A percentile compares a stretch with the other conserved stretches of the same genome.
Evolutionary conservation across 2,113 vertebrate species (phyloP).

Genomic region (Panurus biarmicus): DNA sequence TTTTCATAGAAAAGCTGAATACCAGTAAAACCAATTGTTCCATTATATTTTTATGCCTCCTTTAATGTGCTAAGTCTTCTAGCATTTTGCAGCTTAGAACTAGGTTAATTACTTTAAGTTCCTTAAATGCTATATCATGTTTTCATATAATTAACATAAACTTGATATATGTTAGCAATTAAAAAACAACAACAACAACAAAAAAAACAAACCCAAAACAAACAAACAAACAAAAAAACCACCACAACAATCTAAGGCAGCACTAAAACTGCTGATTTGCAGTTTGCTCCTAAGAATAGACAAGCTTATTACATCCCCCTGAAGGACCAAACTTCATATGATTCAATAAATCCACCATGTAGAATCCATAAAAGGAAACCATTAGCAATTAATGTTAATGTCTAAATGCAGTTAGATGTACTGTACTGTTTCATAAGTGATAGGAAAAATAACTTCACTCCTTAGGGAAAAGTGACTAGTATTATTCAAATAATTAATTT

Average conservation of each 20-base stretch:
- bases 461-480: background rate
- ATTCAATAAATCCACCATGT: slow-evolving; percentile 60
- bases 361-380: slow-evolving; percentile 47
- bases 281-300: slow-evolving; percentile 34
- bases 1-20: background rate
- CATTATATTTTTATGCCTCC: slow-evolving; percentile 25
- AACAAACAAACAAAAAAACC: background rate
- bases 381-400: slow-evolving; percentile 54
- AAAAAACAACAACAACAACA: background rate
- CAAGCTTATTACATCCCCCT: background rate
- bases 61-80: slow-evolving; percentile 55
- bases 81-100: slow-evolving; percentile 56
- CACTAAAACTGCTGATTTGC: slow-evolving; percentile 66
- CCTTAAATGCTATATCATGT: slow-evolving; percentile 61
- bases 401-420: slow-evolving; percentile 29
- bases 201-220: background rate
- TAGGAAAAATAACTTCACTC: background rate
- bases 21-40: slow-evolving; percentile 1
- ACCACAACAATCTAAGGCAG: slow-evolving; percentile 33
- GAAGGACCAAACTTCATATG: slow-evolving; percentile 26
- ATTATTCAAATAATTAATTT: slow-evolving; percentile 22
- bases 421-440: background rate
- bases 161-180: slow-evolving; percentile 67
- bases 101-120: slow-evolving; percentile 66
- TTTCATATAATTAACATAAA: slow-evolving; percentile 72